These are phyloP conservation scores for Chauna torquata DNA, from an alignment of 2,113 vertebrate genomes.

Conservation along the genomic window DNA sequence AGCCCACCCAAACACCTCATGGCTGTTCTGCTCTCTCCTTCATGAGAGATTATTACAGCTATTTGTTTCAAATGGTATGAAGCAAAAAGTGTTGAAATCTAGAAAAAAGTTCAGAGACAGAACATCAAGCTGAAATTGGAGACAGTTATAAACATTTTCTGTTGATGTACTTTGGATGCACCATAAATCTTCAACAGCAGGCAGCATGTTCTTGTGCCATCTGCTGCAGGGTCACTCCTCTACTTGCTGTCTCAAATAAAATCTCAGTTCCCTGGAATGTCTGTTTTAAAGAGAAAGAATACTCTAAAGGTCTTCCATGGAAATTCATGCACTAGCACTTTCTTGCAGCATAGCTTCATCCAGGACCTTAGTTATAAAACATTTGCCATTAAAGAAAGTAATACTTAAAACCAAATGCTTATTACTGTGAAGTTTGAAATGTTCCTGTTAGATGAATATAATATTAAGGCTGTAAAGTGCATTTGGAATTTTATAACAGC, in stretches of 20 bases:
- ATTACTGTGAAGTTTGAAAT: not conserved
- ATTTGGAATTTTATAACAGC: not conserved
- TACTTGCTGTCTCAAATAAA: not conserved
- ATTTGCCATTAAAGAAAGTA: not conserved
- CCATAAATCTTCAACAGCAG: not conserved
- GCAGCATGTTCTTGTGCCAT: not conserved
- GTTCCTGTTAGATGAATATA: not conserved
- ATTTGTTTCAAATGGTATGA: not conserved
- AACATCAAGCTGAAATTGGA: not conserved
- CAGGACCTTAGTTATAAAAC: not conserved
- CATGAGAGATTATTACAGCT: not conserved
- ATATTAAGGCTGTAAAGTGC: not conserved
- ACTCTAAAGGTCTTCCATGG: not conserved
- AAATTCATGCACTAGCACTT: not conserved
- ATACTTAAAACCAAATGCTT: not conserved
- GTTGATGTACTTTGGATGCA: not conserved
- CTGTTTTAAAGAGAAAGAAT: not conserved
- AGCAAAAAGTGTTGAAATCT: not conserved
- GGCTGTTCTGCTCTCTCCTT: not conserved
- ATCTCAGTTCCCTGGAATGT: fast-evolving
- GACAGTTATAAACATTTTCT: not conserved
- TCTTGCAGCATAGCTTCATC: not conserved
- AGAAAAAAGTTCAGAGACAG: not conserved
- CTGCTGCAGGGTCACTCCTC: not conserved
- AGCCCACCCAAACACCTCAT: not conserved